Percentiles rank a stretch among this genome's conserved stretches.
Evolutionary conservation across 2,888 invertebrate species (phyloP).

Genomic region (Lepidochitona cinerea): DNA sequence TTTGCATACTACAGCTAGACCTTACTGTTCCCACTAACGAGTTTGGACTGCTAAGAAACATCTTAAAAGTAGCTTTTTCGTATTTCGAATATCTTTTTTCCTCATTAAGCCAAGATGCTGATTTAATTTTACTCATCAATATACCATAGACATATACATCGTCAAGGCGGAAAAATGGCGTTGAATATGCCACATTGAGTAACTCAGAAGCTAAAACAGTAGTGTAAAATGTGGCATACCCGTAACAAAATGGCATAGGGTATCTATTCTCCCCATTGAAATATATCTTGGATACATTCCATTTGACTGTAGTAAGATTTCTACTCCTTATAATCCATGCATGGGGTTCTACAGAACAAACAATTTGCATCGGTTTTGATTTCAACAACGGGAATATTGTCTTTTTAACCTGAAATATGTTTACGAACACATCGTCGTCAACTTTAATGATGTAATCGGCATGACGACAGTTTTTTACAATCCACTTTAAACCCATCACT

Average conservation of each 20-base stretch:
- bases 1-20: not conserved
- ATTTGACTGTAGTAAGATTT: not conserved
- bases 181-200: conserved; percentile 23
- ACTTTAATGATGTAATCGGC: conserved; percentile 4
- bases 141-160: conserved; percentile 44
- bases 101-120: not conserved
- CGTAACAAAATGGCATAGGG: conserved; percentile 41
- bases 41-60: not conserved
- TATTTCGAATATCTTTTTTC: not conserved
- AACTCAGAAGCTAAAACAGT: conserved; percentile 23
- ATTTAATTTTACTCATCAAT: conserved; percentile 9
- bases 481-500: not conserved
- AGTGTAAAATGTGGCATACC: conserved; percentile 24
- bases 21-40: not conserved
- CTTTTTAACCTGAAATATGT: not conserved
- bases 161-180: conserved; percentile 45
- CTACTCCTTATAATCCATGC: not conserved
- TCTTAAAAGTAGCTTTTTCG: not conserved
- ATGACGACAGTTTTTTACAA: not conserved
- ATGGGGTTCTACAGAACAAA: not conserved
- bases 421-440: conserved; percentile 7
- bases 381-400: not conserved
- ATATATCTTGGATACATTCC: not conserved
- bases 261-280: not conserved
- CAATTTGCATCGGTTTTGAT: not conserved